Evolutionary conservation across 2,113 vertebrate genomes (phyloP).

Genomic region (Hypomesus transpacificus): DNA sequence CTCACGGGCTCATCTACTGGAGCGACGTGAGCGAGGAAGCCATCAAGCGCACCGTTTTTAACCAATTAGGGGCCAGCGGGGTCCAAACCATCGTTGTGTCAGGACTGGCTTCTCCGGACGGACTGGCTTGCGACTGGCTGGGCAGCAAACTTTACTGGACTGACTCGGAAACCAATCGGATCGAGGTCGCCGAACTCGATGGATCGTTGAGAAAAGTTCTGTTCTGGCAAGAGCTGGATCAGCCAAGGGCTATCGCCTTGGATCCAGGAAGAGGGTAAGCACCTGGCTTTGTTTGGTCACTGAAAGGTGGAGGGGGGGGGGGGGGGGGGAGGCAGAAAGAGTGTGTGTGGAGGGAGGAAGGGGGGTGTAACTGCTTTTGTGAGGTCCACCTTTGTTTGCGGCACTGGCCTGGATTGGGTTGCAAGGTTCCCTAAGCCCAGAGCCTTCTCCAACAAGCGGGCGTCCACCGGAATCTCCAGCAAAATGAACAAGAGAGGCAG

Average conservation of each 20-base stretch:
- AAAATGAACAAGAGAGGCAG: conserved; percentile 25
- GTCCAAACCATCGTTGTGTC: conserved; percentile 83
- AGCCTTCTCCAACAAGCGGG: neutral
- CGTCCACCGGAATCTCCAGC: neutral
- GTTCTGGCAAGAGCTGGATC: conserved; percentile 98
- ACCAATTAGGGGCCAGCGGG: conserved; percentile 71
- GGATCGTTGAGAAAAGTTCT: conserved; percentile 89
- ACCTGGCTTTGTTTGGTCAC: neutral
- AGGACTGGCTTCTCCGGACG: conserved; percentile 90
- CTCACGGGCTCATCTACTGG: conserved; percentile 89
- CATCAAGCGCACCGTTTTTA: conserved; percentile 88
- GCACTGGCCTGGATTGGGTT: conserved; percentile 33
- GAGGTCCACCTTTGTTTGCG: conserved; percentile 9
- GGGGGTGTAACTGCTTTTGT: neutral
- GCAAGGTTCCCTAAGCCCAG: conserved; percentile 8
- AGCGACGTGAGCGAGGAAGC: conserved; percentile 98
- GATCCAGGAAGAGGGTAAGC: conserved; percentile 94
- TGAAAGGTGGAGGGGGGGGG: neutral
- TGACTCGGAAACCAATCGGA: conserved; percentile 94
- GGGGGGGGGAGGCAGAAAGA: conserved; percentile 7
- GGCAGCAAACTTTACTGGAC: conserved; percentile 97
- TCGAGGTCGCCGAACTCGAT: conserved; percentile 93
- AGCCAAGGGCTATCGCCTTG: conserved; percentile 93
- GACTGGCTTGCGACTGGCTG: conserved; percentile 95
- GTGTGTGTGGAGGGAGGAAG: neutral